phyloP scores from a whole-genome alignment of 2,797 vertebrate species.

The Pyrocephalus nanus region DNA sequence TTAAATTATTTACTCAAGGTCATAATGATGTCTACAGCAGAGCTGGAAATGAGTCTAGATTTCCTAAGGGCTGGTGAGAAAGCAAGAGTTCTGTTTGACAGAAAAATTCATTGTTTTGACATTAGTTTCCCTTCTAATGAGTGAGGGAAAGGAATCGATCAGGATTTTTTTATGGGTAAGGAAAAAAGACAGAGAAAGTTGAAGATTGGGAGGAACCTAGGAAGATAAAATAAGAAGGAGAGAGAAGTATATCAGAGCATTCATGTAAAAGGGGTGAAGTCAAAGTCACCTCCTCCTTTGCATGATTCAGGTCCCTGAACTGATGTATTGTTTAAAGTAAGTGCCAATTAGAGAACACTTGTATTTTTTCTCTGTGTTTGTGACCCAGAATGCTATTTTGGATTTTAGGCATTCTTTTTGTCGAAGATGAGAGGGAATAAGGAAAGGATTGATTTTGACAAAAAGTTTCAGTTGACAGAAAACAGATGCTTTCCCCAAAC shows the following conservation, averaged over 20 bases:
- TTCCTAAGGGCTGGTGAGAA: background rate
- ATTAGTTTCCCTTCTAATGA: background rate
- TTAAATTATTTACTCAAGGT: slow-evolving; percentile 15
- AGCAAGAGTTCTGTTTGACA: background rate
- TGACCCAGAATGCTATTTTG: background rate
- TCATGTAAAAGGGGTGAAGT: background rate
- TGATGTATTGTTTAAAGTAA: background rate
- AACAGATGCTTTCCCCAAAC: background rate
- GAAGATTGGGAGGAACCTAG: background rate
- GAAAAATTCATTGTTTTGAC: background rate
- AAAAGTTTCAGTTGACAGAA: background rate
- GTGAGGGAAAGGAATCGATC: background rate
- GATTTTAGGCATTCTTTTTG: background rate
- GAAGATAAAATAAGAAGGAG: background rate
- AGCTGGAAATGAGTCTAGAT: background rate
- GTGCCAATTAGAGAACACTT: background rate
- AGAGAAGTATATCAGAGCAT: background rate
- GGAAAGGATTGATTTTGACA: background rate
- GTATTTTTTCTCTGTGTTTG: background rate
- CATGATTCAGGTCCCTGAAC: background rate
- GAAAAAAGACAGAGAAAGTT: background rate
- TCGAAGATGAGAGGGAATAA: background rate
- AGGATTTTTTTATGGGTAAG: background rate
- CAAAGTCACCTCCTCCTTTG: background rate
- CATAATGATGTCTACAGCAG: background rate